Evolutionary conservation across 2,113 vertebrate species (phyloP), one percentile per base, ranked within the genome.

Genomic region (Hipposideros armiger): DNA sequence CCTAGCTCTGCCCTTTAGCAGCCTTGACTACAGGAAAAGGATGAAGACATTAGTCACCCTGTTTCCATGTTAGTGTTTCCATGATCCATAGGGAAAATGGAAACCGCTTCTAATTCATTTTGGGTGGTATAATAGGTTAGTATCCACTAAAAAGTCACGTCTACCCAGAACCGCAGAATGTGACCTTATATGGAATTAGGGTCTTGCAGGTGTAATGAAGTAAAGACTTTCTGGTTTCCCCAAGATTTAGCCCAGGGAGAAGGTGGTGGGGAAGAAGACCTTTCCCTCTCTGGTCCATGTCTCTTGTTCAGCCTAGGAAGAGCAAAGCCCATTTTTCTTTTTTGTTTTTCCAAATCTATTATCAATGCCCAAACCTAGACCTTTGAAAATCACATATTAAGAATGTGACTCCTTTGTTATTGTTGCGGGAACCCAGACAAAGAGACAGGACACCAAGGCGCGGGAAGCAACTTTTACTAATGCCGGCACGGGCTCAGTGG

Each of bases 321-420:
- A 95, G 24, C n/a, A 95, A 89, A 86, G 22, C 28, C 36, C 32
- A 54, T 0, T 13, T 52, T 28, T 69, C 69, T 45, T 64, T 77
- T 56, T 40, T 14, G 11, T 36, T 76, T 85, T 84, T 72, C 36
- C 30, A 67, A 87, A 54, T 60, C 26, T 47, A 32, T 42, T 42
- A n/a, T 26, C 50, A 92, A 7, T 69, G 9, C 67, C n/a, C n/a
- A 81, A 78, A 56, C 5, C 14, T 80, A 67, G 20, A 52, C 30
- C 40, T 87, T 72, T 90, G 81, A 87, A 80, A 84, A 69, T 90
- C 62, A 72, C 77, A 85, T 30, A 32, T 30, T 77, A 82, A 78
- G 14, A 91, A 89, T 64, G 22, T 90, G n/a, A 88, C 30, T 85
- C n/a, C 24, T 60, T 81, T 77, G 8, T 87, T 93, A 36, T 36